phyloP scores from a whole-genome alignment of 1,140 invertebrate species.

The Platorchestia sp. region DNA sequence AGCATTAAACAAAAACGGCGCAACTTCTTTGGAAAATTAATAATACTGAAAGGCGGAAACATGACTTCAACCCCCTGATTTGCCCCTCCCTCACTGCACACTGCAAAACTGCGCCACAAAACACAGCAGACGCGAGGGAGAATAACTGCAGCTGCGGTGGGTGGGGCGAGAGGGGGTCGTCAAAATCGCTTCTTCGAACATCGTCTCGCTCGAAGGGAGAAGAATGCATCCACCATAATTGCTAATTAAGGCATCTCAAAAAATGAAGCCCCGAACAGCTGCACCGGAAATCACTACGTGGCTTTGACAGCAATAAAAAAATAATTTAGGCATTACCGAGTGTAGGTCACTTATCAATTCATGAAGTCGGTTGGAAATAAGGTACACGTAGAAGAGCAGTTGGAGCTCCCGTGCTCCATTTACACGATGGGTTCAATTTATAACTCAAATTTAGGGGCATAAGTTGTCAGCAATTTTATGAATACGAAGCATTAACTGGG shows the following conservation, averaged over 20 bases:
- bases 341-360: too few species aligned
- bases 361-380: too few species aligned
- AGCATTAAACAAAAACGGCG: neutral
- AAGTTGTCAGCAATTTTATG: too few species aligned
- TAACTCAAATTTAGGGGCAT: too few species aligned
- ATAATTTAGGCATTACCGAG: neutral
- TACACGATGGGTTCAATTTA: too few species aligned
- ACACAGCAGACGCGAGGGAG: neutral
- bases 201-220: neutral
- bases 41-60: neutral
- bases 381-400: neutral
- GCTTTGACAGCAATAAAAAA: neutral
- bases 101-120: neutral
- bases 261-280: neutral
- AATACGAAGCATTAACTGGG: too few species aligned
- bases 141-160: neutral
- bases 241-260: neutral
- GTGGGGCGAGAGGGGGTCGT: too few species aligned
- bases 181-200: neutral
- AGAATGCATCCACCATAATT: neutral
- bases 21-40: neutral
- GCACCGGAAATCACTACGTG: neutral
- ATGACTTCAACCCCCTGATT: neutral
- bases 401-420: neutral
- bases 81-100: neutral